phyloP scores from a whole-genome alignment of 2,888 invertebrate species.

The Phania funesta region DNA sequence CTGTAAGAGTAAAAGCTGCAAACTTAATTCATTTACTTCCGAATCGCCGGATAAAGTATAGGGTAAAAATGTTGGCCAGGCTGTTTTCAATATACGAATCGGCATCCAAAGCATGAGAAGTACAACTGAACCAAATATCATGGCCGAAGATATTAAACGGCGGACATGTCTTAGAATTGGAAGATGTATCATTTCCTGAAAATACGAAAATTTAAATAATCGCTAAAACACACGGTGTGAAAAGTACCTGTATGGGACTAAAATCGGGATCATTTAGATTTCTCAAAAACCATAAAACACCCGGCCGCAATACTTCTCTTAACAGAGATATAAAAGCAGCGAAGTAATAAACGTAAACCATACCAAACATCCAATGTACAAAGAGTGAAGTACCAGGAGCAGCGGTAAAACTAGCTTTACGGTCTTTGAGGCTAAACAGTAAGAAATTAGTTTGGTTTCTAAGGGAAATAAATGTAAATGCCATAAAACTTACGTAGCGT shows the following conservation, averaged over 20 bases:
- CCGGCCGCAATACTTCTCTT: constrained; percentile 96
- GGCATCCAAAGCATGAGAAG: constrained; percentile 98
- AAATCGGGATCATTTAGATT: constrained; percentile 99
- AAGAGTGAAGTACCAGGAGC: constrained; percentile 99
- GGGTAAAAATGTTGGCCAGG: constrained; percentile 94
- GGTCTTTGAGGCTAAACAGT: constrained; percentile 84
- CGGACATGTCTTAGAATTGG: constrained; percentile 95
- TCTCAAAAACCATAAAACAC: constrained; percentile 98
- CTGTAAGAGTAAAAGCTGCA: constrained; percentile 94
- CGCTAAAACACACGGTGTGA: neutral
- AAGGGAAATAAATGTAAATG: neutral
- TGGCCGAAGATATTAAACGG: constrained; percentile 94
- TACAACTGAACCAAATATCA: constrained; percentile 97
- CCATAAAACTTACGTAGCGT: constrained; percentile 83
- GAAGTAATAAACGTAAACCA: constrained; percentile 99
- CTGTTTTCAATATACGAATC: constrained; percentile 89
- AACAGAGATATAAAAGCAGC: constrained; percentile 96
- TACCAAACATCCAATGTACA: constrained; percentile 99
- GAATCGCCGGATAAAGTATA: constrained; percentile 94
- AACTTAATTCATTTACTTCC: constrained; percentile 95
- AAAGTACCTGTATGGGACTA: constrained; percentile 94
- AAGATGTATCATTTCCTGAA: constrained; percentile 97
- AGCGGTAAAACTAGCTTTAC: constrained; percentile 91
- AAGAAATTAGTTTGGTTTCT: neutral
- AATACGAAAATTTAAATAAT: neutral